A percentile compares a stretch with the other conserved stretches of the same genome.
These are phyloP conservation scores for Cryptoblepharus egeriae DNA, from an alignment of 2,797 vertebrate species.

Conservation along the genomic window DNA sequence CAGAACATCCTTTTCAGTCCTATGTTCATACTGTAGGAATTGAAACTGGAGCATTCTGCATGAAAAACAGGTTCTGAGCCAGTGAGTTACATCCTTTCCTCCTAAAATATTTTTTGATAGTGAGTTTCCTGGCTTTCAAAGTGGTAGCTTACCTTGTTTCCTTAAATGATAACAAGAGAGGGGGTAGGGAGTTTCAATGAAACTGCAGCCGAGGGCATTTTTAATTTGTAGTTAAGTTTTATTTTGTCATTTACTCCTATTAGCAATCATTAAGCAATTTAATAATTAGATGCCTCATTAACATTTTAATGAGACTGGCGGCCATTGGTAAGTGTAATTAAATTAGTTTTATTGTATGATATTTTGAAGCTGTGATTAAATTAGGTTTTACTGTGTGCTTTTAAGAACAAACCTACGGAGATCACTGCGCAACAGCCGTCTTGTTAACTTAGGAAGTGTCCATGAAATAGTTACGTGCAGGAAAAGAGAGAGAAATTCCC, in stretches of 20 bases:
- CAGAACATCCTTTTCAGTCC: too few species aligned
- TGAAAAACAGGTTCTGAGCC: too few species aligned
- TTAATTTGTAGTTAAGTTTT: constrained; percentile 82
- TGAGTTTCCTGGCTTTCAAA: background rate
- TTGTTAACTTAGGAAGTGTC: constrained; percentile 71
- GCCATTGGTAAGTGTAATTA: constrained; percentile 83
- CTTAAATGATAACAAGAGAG: constrained; percentile 45
- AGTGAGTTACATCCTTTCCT: too few species aligned
- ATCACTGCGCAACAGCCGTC: constrained; percentile 64
- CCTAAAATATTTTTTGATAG: background rate
- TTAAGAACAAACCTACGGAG: constrained; percentile 78
- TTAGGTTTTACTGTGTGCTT: constrained; percentile 78
- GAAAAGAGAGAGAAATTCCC: constrained; percentile 60
- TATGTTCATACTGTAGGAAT: too few species aligned
- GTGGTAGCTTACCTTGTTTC: constrained; percentile 50
- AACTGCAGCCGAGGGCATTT: constrained; percentile 68
- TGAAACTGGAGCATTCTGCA: too few species aligned
- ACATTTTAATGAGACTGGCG: constrained; percentile 86
- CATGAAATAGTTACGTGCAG: constrained; percentile 65
- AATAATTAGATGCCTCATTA: constrained; percentile 89
- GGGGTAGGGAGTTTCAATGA: constrained; percentile 27
- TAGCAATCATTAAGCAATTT: constrained; percentile 83
- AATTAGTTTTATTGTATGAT: constrained; percentile 82
- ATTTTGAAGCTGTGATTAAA: constrained; percentile 83
- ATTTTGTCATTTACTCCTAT: constrained; percentile 84